Evolutionary conservation across 2,797 vertebrate genomes (phyloP).

Genomic region (Ctenosaura bakeri): DNA sequence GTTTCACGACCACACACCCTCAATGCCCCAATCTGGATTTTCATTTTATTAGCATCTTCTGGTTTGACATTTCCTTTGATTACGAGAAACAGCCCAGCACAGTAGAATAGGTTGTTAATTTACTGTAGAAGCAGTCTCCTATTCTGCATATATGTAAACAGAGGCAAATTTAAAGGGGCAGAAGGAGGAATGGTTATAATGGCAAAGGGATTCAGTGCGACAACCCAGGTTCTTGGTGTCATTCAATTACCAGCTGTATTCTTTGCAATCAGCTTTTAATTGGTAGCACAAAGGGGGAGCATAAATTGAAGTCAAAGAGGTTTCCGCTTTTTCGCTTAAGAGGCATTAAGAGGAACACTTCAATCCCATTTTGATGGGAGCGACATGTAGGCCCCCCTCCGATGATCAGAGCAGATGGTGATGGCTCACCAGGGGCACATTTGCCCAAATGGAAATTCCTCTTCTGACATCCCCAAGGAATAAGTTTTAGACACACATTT

Average conservation of each 20-base stretch:
- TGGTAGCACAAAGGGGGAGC: slow-evolving; percentile 54
- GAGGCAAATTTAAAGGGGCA: slow-evolving; percentile 64
- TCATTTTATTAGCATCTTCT: neutral
- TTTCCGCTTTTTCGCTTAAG: slow-evolving; percentile 51
- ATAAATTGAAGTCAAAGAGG: slow-evolving; percentile 55
- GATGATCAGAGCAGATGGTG: slow-evolving; percentile 67
- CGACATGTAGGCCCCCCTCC: slow-evolving; percentile 53
- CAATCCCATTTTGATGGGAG: slow-evolving; percentile 55
- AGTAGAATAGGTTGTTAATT: neutral
- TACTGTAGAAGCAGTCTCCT: slow-evolving; percentile 41
- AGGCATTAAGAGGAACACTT: slow-evolving; percentile 61
- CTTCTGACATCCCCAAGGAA: slow-evolving; percentile 68
- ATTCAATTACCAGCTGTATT: slow-evolving; percentile 59
- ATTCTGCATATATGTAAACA: slow-evolving; percentile 61
- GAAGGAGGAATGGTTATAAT: slow-evolving; percentile 67
- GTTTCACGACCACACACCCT: neutral
- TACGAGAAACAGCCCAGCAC: neutral
- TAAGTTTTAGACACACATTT: slow-evolving; percentile 69
- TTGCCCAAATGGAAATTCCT: slow-evolving; percentile 70
- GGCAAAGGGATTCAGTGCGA: slow-evolving; percentile 31
- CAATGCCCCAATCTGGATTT: neutral
- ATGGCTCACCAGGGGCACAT: slow-evolving; percentile 67
- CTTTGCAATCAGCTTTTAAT: slow-evolving; percentile 68
- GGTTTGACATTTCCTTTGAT: neutral
- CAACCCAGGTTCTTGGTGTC: slow-evolving; percentile 54